Evolutionary conservation across 2,113 vertebrate genomes (phyloP).

Genomic region (Melanotaenia duboulayi): DNA sequence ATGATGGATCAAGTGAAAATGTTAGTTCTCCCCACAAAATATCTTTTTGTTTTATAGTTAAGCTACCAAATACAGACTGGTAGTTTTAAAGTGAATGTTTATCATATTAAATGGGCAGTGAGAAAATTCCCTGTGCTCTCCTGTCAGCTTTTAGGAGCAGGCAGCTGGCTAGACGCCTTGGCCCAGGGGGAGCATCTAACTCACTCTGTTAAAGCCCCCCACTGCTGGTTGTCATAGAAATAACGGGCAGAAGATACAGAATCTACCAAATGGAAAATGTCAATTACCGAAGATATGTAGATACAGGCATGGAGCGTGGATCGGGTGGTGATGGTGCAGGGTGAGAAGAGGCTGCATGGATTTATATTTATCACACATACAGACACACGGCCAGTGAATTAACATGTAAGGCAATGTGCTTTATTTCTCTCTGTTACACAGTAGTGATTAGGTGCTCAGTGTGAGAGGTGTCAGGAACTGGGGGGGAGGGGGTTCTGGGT

Average conservation of each 20-base stretch:
- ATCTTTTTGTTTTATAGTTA: slow-evolving; percentile 11
- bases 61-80: slow-evolving; percentile 22
- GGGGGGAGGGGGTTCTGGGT: slow-evolving; percentile 8
- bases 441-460: slow-evolving; percentile 25
- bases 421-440: slow-evolving; percentile 23
- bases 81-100: slow-evolving; percentile 35
- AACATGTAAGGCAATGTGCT: background rate
- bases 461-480: slow-evolving; percentile 16
- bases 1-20: background rate
- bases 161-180: slow-evolving; percentile 33
- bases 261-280: slow-evolving; percentile 85
- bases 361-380: slow-evolving; percentile 6
- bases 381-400: slow-evolving; percentile 9
- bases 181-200: slow-evolving; percentile 43
- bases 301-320: background rate
- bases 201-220: slow-evolving; percentile 42
- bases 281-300: slow-evolving; percentile 82
- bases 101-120: slow-evolving; percentile 33
- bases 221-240: slow-evolving; percentile 83
- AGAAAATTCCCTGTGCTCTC: slow-evolving; percentile 32
- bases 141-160: slow-evolving; percentile 41
- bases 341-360: background rate
- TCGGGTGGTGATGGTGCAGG: background rate
- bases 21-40: background rate
- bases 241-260: slow-evolving; percentile 77